These are phyloP conservation scores for Psococerastis gibbosa DNA, from an alignment of 2,888 invertebrate species.

Conservation along the genomic window DNA sequence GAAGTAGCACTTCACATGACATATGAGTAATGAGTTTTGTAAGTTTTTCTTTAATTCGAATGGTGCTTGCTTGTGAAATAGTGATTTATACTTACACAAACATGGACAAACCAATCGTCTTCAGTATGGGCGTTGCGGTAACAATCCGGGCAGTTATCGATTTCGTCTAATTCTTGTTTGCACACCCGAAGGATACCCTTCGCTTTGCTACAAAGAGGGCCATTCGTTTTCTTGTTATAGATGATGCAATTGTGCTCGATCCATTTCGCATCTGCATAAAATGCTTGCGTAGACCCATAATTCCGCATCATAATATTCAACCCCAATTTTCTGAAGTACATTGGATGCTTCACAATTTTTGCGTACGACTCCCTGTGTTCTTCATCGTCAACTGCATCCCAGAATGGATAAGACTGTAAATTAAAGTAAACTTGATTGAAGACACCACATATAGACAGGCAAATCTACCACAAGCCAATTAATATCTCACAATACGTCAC, in stretches of 20 bases:
- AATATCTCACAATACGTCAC: slow-evolving; percentile 41
- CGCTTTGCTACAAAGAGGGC: slow-evolving; percentile 39
- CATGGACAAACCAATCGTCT: slow-evolving; percentile 78
- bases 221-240: slow-evolving; percentile 73
- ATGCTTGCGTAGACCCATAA: slow-evolving; percentile 77
- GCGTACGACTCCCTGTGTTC: slow-evolving; percentile 60
- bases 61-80: no score
- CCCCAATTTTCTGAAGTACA: slow-evolving; percentile 60
- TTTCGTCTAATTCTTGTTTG: slow-evolving; percentile 75
- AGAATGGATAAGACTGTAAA: slow-evolving; percentile 55
- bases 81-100: slow-evolving; percentile 42
- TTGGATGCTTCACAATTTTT: slow-evolving; percentile 71
- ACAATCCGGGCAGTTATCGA: slow-evolving; percentile 86
- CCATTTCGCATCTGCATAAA: slow-evolving; percentile 82
- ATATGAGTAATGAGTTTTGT: not conserved
- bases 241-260: slow-evolving; percentile 83
- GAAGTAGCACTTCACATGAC: not conserved
- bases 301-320: slow-evolving; percentile 51
- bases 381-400: slow-evolving; percentile 48
- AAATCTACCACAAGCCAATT: slow-evolving; percentile 16
- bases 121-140: slow-evolving; percentile 68
- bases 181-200: slow-evolving; percentile 66
- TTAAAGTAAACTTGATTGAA: slow-evolving; percentile 10
- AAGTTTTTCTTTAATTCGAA: no score
- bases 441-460: slow-evolving; percentile 12